These are phyloP conservation scores for Phyllotreta cruciferae DNA, from an alignment of 2,888 invertebrate species.

Conservation along the genomic window DNA sequence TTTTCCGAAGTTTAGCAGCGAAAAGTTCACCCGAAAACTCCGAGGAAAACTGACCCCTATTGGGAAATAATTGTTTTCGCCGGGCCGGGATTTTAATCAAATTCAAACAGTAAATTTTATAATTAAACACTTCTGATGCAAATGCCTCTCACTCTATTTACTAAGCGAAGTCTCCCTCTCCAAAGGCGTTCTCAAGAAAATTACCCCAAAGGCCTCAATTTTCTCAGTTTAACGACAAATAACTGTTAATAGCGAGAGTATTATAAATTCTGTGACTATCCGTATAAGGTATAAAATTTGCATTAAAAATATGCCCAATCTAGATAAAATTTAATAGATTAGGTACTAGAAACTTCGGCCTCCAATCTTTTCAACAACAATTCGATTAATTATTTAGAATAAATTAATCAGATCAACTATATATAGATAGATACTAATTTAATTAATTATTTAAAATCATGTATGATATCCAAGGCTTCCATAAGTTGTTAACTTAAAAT, in stretches of 20 bases:
- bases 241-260: not conserved
- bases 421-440: too few relatives aligned
- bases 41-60: conserved; percentile 19
- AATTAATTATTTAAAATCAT: too few relatives aligned
- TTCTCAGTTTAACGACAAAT: not conserved
- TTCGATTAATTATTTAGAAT: too few relatives aligned
- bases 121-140: conserved; percentile 28
- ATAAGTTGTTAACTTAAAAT: too few relatives aligned
- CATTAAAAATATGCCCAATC: too few relatives aligned
- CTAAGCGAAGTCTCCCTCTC: conserved; percentile 14
- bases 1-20: conserved; percentile 8
- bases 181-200: conserved; percentile 10
- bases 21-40: conserved; percentile 1
- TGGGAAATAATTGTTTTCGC: conserved; percentile 24
- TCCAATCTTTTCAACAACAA: too few relatives aligned
- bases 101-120: conserved; percentile 31
- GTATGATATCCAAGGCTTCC: too few relatives aligned
- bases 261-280: too few relatives aligned
- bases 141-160: conserved; percentile 27
- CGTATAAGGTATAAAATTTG: too few relatives aligned
- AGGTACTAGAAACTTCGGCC: too few relatives aligned
- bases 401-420: too few relatives aligned
- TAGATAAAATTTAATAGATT: too few relatives aligned
- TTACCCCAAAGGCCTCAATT: conserved; percentile 7
- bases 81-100: conserved; percentile 24